Evolutionary conservation across 2,888 invertebrate species (phyloP), one percentile per base, ranked within the genome.

Genomic region (Lepidochitona cinerea): DNA sequence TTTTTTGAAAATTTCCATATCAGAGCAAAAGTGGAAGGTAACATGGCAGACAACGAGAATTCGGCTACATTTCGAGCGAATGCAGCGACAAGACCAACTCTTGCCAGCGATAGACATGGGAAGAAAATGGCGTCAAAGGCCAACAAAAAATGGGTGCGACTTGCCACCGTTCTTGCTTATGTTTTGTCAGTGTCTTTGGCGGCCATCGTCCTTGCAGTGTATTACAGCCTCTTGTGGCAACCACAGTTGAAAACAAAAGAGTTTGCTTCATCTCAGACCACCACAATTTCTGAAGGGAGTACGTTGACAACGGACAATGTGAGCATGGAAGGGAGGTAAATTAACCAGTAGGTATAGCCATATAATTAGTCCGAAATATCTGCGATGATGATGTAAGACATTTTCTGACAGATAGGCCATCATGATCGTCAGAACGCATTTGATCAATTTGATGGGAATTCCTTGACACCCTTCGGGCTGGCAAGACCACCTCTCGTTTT

Each of bases 191-290:
- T 98, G 84, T 97, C 97, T 64, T 93, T 97, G 87, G 97, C 97
- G 29, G 97, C 97, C 70, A 96, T 97, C 86, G 95, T 97, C 93
- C 93, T 98, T 80, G 97, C 97, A 18, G 93, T 97, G 70, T 98
- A 97, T 92, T 98, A 98, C 92, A 95, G 96, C 85, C 95, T 97
- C 92, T 94, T 97, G 90, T 97, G 97, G 97, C 95, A 96, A 91
- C 96, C 97, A 29, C 94, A 93, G 73, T 78, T 88, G 23, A 86
- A 83, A 72, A 81, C 79, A 5, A 77, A 41, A 12, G 41, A 41
- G 41, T 41, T 41, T 41, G 18, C 41, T 12, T n/a, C n/a, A n/a
- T n/a, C n/a, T n/a, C n/a, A n/a, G n/a, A 41, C 41, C 41, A 9
- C 41, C 18, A 41, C 9, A 41, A 18, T 41, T 18, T 18, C 41